Evolutionary conservation across 2,113 vertebrate genomes (phyloP).

Genomic region (Mustelus asterias): DNA sequence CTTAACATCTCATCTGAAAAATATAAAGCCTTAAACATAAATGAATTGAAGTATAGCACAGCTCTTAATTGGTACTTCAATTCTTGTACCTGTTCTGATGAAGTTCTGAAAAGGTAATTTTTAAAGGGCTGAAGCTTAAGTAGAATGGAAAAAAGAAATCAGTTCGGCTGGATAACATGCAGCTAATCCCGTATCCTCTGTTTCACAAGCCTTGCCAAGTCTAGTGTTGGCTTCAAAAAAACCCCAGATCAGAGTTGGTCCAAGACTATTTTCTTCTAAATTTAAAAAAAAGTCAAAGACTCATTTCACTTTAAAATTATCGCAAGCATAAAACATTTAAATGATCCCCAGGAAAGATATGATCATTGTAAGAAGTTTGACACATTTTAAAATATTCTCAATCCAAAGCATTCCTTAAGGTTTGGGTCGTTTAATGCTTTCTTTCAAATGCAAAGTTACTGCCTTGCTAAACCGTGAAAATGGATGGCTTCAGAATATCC

Average conservation of each 20-base stretch:
- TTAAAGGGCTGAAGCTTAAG: neutral
- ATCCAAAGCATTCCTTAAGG: conserved; percentile 23
- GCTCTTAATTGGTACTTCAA: neutral
- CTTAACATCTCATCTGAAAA: neutral
- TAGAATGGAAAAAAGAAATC: neutral
- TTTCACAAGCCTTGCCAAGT: neutral
- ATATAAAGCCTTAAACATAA: neutral
- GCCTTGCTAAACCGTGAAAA: conserved; percentile 23
- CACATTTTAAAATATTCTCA: conserved; percentile 30
- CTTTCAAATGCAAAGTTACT: conserved; percentile 36
- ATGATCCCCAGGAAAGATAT: conserved; percentile 10
- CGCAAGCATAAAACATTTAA: conserved; percentile 32
- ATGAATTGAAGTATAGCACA: neutral
- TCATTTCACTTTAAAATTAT: conserved; percentile 35
- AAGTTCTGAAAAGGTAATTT: neutral
- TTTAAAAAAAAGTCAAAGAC: neutral
- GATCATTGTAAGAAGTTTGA: neutral
- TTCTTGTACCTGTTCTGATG: neutral
- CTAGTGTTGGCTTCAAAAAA: neutral
- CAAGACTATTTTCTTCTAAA: neutral
- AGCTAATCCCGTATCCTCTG: too few species aligned
- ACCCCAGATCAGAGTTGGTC: neutral
- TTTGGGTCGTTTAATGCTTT: conserved; percentile 20
- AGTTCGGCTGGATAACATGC: neutral
- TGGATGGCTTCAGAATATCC: conserved; percentile 30